Evolutionary conservation across 2,113 vertebrate species (phyloP).

Genomic region (Agapornis roseicollis): DNA sequence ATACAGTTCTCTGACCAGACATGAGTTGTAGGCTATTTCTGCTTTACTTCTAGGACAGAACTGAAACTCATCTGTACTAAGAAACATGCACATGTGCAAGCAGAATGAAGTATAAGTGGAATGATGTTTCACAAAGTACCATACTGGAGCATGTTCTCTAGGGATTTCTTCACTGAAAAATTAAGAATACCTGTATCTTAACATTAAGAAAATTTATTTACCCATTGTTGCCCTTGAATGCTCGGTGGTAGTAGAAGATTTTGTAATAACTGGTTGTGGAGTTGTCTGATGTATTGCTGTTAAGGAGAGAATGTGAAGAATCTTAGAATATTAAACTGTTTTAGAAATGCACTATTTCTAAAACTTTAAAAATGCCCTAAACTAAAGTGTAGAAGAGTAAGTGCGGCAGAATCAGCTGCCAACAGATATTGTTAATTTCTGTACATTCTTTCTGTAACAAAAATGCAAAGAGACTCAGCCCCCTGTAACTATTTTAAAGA

Average conservation of each 20-base stretch:
- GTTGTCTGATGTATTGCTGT: conserved; percentile 57
- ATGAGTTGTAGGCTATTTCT: background rate
- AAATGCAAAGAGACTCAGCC: background rate
- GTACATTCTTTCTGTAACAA: background rate
- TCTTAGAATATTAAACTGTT: conserved; percentile 27
- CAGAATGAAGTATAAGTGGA: background rate
- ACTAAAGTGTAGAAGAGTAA: background rate
- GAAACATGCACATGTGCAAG: background rate
- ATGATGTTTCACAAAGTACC: background rate
- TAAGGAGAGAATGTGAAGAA: conserved; percentile 49
- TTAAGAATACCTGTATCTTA: background rate
- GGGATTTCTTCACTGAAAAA: background rate
- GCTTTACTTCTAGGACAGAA: background rate
- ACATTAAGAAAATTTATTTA: conserved; percentile 63
- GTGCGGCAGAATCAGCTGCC: background rate
- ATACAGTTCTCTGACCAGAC: background rate
- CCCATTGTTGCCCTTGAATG: conserved; percentile 69
- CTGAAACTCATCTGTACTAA: background rate
- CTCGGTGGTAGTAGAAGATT: conserved; percentile 44
- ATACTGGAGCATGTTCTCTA: background rate
- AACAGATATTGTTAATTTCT: background rate
- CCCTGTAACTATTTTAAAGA: background rate
- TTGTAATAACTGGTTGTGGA: conserved; percentile 44
- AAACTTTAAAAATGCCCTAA: background rate
- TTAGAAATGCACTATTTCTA: background rate